Base-by-base conservation (phyloP, 2,797 vertebrate genomes). In the Uromys caudimaculatus region DNA sequence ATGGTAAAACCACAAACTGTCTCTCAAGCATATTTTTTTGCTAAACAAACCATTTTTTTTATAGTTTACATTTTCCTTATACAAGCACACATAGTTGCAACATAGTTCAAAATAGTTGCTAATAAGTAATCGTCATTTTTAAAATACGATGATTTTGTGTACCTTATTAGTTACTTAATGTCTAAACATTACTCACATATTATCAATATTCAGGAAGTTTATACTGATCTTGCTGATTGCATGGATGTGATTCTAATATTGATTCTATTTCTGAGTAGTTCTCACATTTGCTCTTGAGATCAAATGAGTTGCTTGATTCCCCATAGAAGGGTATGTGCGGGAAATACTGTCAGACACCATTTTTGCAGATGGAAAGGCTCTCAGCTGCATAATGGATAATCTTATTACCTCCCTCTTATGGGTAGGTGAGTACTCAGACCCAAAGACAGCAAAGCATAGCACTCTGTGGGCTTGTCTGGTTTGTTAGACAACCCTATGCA, bases 251-350 rank as follows among this genome's bases (percentile, higher is more conserved):
- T 62, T 88, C n/a, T 77, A 88, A 69, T 85, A 84, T 77, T 81
- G 38, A 92, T 92, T 89, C 41, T 41, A 89, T 6, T 97, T 38
- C 67, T 69, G 23, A 71, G 13, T 69, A 29, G 41, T 50, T 86
- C 78, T 90, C 92, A 27, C 54, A 95, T 91, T 94, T 90, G 76
- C 47, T 93, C 13, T 83, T 87, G 27, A 89, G 24, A 81, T 93
- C 50, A 90, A 91, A 85, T 71, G 58, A 58, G n/a, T 44, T 90
- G 41, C 73, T 32, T 38, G 75, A 24, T 56, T 62, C 58, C 41
- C 44, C 44, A 11, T 23, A 93, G 83, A 90, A 35, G 1, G n/a
- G 27, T 3, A 77, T 2, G 3, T 85, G 67, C 7, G 23, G 54
- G 60, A 47, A 94, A 67, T 79, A 58, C 47, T 76, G 29, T 47